These are phyloP conservation scores for Malurus leucopterus DNA, from an alignment of 2,797 vertebrate species.

Conservation along the genomic window DNA sequence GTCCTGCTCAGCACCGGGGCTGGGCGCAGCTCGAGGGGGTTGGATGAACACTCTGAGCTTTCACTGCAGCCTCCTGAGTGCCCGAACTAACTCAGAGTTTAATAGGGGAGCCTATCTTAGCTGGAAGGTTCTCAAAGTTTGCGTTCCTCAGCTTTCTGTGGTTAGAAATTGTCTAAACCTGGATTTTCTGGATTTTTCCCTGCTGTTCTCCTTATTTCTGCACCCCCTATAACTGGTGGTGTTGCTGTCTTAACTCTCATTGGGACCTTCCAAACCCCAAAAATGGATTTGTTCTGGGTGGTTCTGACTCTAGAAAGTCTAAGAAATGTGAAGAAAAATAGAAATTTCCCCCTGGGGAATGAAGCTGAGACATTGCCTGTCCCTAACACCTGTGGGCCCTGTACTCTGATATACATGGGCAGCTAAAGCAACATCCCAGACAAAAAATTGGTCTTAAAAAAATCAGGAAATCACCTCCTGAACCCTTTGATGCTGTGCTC, in stretches of 20 bases:
- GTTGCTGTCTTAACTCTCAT: neutral
- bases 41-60: neutral
- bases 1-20: neutral
- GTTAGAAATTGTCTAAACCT: neutral
- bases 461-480: neutral
- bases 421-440: neutral
- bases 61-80: neutral
- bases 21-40: neutral
- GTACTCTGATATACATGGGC: rapidly evolving
- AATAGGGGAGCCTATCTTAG: neutral
- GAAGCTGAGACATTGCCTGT: neutral
- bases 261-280: neutral
- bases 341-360: neutral
- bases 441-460: neutral
- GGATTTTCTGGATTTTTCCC: neutral
- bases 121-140: neutral
- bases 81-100: neutral
- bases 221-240: neutral
- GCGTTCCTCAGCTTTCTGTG: neutral
- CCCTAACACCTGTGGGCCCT: neutral
- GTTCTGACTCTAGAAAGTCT: neutral
- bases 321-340: neutral
- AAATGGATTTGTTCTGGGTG: neutral
- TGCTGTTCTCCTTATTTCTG: neutral
- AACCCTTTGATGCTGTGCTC: neutral